Conservation (phyloP, 2,797 vertebrate genomes). For the Pseudochaenichthys georgianus region DNA sequence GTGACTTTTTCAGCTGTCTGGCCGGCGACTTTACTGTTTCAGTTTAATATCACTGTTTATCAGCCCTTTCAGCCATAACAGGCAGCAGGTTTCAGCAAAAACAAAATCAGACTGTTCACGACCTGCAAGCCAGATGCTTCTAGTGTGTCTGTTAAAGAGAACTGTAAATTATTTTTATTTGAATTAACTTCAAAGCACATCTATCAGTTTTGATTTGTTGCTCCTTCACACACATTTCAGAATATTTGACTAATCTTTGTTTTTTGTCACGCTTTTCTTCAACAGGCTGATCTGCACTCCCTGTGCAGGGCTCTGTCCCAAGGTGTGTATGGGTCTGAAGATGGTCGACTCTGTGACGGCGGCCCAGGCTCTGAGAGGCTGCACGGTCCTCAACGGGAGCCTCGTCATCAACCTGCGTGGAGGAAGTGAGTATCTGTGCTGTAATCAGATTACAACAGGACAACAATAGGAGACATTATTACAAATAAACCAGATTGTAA, state of each 20-base stretch:
- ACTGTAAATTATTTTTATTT: background rate
- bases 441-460: conserved; percentile 18
- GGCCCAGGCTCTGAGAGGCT: conserved; percentile 93
- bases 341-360: conserved; percentile 94
- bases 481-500: background rate
- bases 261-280: background rate
- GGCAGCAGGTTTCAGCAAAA: background rate
- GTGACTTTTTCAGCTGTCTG: background rate
- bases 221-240: background rate
- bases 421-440: conserved; percentile 90
- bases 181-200: conserved; percentile 1
- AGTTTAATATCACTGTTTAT: background rate
- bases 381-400: conserved; percentile 95
- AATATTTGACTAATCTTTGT: background rate
- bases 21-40: background rate
- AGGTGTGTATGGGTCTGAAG: conserved; percentile 92
- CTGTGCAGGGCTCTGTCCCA: conserved; percentile 95
- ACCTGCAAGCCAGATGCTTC: background rate
- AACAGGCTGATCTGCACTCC: conserved; percentile 91
- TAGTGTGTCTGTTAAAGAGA: background rate
- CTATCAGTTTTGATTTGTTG: background rate
- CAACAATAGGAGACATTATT: background rate
- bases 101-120: background rate
- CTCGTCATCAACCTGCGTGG: conserved; percentile 94
- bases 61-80: background rate